phyloP scores from a whole-genome alignment of 2,797 vertebrate genomes.

The Myotis pilosus region DNA sequence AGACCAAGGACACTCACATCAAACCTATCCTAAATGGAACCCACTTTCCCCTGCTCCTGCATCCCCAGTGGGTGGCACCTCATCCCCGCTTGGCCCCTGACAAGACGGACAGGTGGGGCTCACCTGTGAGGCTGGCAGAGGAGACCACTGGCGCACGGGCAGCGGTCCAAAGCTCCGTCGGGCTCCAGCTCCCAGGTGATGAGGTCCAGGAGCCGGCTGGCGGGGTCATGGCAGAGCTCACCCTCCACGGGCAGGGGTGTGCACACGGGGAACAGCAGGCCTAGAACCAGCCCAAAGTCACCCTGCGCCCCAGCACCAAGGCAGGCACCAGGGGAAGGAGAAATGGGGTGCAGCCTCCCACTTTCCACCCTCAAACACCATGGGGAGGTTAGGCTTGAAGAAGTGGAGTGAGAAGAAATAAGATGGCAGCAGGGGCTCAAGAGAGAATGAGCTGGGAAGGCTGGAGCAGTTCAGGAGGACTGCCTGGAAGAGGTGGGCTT shows the following conservation, averaged over 20 bases:
- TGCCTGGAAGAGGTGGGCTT: background rate
- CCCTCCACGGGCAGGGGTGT: constrained; percentile 89
- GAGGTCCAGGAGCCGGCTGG: constrained; percentile 90
- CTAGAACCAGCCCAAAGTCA: constrained; percentile 78
- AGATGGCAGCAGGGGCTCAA: fast-evolving
- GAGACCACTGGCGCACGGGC: constrained; percentile 92
- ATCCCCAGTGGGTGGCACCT: background rate
- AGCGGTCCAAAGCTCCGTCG: constrained; percentile 88
- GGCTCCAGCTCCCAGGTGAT: constrained; percentile 90
- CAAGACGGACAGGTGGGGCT: background rate
- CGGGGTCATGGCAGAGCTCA: constrained; percentile 88
- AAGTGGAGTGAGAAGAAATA: background rate
- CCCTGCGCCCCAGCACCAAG: background rate
- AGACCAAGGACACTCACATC: background rate
- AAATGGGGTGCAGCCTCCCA: background rate
- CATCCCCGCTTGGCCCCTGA: fast-evolving
- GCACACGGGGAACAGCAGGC: constrained; percentile 93
- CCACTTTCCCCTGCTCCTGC: background rate
- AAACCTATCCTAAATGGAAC: background rate
- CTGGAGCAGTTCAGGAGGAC: background rate
- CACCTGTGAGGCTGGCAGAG: constrained; percentile 93
- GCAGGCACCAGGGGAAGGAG: background rate
- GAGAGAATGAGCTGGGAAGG: background rate
- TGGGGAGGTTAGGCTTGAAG: background rate
- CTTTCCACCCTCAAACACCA: background rate